Evolutionary conservation across 1,140 invertebrate species (phyloP).

Genomic region (Philaenus spumarius): DNA sequence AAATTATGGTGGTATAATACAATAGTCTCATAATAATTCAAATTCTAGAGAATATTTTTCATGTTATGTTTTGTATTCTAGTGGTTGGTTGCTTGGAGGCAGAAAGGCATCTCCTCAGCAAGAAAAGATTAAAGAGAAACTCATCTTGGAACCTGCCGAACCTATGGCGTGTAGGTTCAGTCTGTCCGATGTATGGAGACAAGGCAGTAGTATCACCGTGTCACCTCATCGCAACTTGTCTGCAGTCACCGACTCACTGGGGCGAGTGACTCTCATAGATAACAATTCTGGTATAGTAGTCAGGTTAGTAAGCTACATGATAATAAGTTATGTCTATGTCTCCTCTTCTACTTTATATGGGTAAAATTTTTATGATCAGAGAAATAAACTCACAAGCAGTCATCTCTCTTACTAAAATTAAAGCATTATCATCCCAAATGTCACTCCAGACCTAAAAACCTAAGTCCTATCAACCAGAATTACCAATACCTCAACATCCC

Average conservation of each 20-base stretch:
- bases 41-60: no score
- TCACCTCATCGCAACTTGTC: slow-evolving; percentile 76
- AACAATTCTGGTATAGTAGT: slow-evolving; percentile 68
- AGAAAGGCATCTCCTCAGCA: slow-evolving; percentile 38
- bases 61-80: slow-evolving; percentile 32
- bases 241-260: slow-evolving; percentile 76
- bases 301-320: slow-evolving; percentile 57
- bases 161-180: slow-evolving; percentile 64
- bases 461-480: no score
- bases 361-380: no score
- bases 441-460: no score
- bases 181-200: slow-evolving; percentile 73
- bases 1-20: no score
- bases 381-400: no score
- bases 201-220: slow-evolving; percentile 61
- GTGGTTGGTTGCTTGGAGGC: slow-evolving; percentile 53
- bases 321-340: no score
- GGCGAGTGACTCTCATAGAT: slow-evolving; percentile 80
- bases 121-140: slow-evolving; percentile 39
- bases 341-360: no score
- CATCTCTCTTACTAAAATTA: no score
- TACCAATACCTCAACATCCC: no score
- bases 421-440: no score
- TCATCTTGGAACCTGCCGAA: slow-evolving; percentile 50
- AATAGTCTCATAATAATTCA: no score